Evolutionary conservation across 2,113 vertebrate species (phyloP), one percentile per base, ranked within the genome.

Genomic region (Gulo gulo): DNA sequence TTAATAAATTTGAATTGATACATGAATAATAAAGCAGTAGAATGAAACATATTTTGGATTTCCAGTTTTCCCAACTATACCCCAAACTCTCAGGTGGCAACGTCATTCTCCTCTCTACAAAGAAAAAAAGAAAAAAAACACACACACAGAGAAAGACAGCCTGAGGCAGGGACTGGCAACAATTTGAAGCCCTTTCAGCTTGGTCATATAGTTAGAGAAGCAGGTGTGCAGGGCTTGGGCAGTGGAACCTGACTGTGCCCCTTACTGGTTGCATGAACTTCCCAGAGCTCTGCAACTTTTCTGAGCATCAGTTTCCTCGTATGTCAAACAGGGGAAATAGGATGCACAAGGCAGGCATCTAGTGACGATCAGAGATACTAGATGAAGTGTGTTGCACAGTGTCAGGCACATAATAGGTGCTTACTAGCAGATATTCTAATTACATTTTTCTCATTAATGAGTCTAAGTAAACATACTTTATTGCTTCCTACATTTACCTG

Each of bases 11-110:
- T 63, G 47, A 81, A 88, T 84, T 88, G 67, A 61, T 90, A 39
- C 57, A 81, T 80, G 39, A 80, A 31, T 57, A 73, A 50, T 85
- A 67, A 11, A 84, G 74, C 18, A 34, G 7, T 15, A 93, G 39
- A 47, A 90, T 14, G 31, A 93, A 93, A 71, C 7, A 7, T 18
- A 71, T 50, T 92, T 88, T 93, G 10, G 71, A 81, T 96, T 91
- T 94, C 52, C 76, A 13, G 71, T 57, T 81, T 94, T 36, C 29
- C 50, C 42, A 34, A 29, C 52, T 34, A 26, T 45, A 14, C 18
- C 10, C 31, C 36, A 31, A 76, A 47, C 26, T 85, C 84, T n/a
- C 52, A 65, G 71, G 11, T 85, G 42, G 31, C 45, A 85, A 34
- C 34, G 7, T 24, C 21, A 61, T 42, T 52, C 61, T 67, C 21